A percentile compares a stretch with the other conserved stretches of the same genome.
These are phyloP conservation scores for Oikopleura vanhoeffeni DNA, from an alignment of 23 tunicate species.

Conservation along the genomic window DNA sequence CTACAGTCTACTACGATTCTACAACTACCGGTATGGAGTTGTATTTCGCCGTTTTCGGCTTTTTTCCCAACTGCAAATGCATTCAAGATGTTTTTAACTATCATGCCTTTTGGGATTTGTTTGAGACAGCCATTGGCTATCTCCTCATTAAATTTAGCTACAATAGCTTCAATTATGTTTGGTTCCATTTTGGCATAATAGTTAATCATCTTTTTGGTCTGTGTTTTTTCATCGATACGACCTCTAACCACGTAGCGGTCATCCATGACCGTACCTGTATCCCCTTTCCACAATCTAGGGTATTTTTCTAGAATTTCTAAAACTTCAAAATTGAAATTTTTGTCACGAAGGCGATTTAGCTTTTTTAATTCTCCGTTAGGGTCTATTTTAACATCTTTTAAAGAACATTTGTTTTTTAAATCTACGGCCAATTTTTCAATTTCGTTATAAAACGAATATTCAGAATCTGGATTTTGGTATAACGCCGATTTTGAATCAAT, in stretches of 20 bases:
- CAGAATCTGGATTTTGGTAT: too few species aligned
- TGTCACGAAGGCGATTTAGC: too few species aligned
- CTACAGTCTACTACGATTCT: neutral
- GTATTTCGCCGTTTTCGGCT: neutral
- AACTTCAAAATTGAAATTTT: too few species aligned
- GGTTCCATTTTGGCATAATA: neutral
- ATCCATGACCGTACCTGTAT: neutral
- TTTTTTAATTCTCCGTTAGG: too few species aligned
- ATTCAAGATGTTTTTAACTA: neutral
- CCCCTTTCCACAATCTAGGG: neutral
- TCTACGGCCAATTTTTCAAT: too few species aligned
- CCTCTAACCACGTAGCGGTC: neutral
- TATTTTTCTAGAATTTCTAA: neutral
- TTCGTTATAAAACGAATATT: too few species aligned
- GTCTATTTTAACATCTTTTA: too few species aligned
- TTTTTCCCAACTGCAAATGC: neutral
- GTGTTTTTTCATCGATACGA: neutral
- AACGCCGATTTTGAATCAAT: too few species aligned
- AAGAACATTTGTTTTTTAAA: too few species aligned
- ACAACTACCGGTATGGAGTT: neutral
- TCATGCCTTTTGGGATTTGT: neutral
- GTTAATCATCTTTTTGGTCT: neutral
- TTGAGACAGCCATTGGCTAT: neutral
- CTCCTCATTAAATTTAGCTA: neutral
- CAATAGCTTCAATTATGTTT: neutral